Percentiles rank a stretch among this genome's conserved stretches.
Evolutionary conservation across 1,140 invertebrate species (phyloP).

Genomic region (Macrosteles quadrilineatus): DNA sequence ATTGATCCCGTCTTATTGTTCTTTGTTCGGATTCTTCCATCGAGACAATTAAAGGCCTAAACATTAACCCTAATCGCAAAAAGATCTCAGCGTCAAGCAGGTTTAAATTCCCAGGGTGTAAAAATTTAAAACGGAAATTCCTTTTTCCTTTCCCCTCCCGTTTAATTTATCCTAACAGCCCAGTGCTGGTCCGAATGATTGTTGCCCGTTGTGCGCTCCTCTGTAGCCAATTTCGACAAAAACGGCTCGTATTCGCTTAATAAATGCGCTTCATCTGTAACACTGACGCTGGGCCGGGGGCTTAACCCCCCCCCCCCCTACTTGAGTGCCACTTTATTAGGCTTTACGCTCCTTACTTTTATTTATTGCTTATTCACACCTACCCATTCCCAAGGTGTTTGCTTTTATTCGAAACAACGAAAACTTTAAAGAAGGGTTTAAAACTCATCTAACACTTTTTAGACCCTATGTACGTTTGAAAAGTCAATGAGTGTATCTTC

Average conservation of each 20-base stretch:
- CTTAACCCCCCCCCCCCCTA: neutral
- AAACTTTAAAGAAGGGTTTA: too few species aligned
- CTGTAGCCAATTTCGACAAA: constrained; percentile 9
- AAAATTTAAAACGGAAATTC: constrained; percentile 17
- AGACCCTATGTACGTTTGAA: too few species aligned
- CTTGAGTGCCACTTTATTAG: constrained; percentile 13
- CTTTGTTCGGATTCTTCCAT: neutral
- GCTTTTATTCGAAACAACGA: too few species aligned
- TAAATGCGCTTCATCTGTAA: constrained; percentile 32
- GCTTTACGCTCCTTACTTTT: constrained; percentile 17
- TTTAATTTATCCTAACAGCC: constrained; percentile 28
- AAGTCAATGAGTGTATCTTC: too few species aligned
- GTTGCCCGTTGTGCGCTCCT: constrained; percentile 3
- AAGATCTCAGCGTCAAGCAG: too few species aligned
- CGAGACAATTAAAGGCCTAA: constrained; percentile 12
- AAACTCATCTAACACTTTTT: too few species aligned
- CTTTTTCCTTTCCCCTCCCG: neutral
- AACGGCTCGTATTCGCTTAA: constrained; percentile 24
- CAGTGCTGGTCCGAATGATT: constrained; percentile 24
- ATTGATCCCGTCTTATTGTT: neutral
- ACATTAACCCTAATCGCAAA: constrained; percentile 8
- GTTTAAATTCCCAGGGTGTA: neutral
- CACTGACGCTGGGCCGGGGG: neutral
- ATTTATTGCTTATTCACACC: constrained; percentile 24
- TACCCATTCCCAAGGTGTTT: neutral